These are phyloP conservation scores for Ichneumoninae sp. DNA, from an alignment of 2,888 invertebrate species.

Conservation along the genomic window DNA sequence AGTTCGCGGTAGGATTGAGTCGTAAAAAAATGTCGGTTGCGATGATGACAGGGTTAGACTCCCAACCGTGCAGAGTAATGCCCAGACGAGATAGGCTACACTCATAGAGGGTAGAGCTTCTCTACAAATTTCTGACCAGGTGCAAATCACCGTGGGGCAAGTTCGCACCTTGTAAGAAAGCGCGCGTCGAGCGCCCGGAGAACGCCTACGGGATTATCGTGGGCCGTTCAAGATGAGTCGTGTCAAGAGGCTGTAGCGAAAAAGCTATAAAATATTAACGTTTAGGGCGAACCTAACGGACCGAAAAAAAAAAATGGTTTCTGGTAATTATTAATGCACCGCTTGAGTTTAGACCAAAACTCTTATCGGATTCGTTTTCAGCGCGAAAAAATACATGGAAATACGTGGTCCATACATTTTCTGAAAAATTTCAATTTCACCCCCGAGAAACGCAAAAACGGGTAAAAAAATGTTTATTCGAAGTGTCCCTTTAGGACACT, in stretches of 20 bases:
- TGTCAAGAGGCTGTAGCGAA: slow-evolving; percentile 41
- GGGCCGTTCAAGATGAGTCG: slow-evolving; percentile 37
- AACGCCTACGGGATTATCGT: slow-evolving; percentile 50
- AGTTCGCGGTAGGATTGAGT: slow-evolving; percentile 67
- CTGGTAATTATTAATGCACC: background rate
- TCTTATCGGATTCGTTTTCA: too few relatives aligned
- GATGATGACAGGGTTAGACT: slow-evolving; percentile 52
- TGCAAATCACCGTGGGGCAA: slow-evolving; percentile 58
- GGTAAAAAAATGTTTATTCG: too few relatives aligned
- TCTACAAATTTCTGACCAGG: slow-evolving; percentile 55
- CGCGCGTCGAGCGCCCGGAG: slow-evolving; percentile 22
- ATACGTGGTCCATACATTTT: too few relatives aligned
- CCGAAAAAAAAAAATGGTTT: background rate
- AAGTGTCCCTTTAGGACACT: too few relatives aligned
- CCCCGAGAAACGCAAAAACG: too few relatives aligned
- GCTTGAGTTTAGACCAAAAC: too few relatives aligned
- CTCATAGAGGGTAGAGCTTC: background rate
- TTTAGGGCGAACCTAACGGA: slow-evolving; percentile 35
- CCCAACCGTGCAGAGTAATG: slow-evolving; percentile 28
- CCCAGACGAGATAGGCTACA: slow-evolving; percentile 9
- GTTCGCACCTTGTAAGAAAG: slow-evolving; percentile 62
- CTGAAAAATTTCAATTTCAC: too few relatives aligned
- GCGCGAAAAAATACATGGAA: too few relatives aligned
- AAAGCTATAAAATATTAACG: slow-evolving; percentile 57
- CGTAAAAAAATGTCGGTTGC: slow-evolving; percentile 66